phyloP scores from a whole-genome alignment of 2,888 invertebrate species.

The Chrysolina americana region DNA sequence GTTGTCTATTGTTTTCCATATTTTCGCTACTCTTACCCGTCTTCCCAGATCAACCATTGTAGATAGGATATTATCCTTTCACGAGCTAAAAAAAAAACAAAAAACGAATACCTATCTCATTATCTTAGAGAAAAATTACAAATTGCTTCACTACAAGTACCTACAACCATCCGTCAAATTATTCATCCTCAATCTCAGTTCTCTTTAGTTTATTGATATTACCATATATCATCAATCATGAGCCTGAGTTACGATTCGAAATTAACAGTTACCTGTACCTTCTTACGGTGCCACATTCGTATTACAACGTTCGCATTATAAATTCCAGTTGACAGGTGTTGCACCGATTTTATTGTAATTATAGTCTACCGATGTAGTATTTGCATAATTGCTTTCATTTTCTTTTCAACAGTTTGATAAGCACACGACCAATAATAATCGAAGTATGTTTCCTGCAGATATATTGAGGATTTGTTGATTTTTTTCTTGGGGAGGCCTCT shows the following conservation, averaged over 20 bases:
- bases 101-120: too few relatives aligned
- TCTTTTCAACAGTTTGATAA: conserved; percentile 32
- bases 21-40: too few relatives aligned
- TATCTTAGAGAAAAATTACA: too few relatives aligned
- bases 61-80: too few relatives aligned
- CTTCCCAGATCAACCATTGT: too few relatives aligned
- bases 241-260: conserved; percentile 4
- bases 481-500: not conserved
- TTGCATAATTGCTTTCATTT: conserved; percentile 39
- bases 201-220: not conserved
- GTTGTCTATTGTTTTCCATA: too few relatives aligned
- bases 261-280: not conserved
- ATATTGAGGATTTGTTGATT: not conserved
- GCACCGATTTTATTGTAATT: conserved; percentile 30
- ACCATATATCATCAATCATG: conserved; percentile 9
- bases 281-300: conserved; percentile 14
- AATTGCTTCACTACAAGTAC: not conserved
- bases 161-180: not conserved
- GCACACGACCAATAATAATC: conserved; percentile 47
- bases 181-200: not conserved
- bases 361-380: conserved; percentile 25
- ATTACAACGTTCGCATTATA: conserved; percentile 12
- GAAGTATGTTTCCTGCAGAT: conserved; percentile 27
- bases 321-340: conserved; percentile 30
- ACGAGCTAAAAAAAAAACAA: too few relatives aligned